Evolutionary conservation across 1,140 invertebrate species (phyloP).

Genomic region (Papilio machaon): DNA sequence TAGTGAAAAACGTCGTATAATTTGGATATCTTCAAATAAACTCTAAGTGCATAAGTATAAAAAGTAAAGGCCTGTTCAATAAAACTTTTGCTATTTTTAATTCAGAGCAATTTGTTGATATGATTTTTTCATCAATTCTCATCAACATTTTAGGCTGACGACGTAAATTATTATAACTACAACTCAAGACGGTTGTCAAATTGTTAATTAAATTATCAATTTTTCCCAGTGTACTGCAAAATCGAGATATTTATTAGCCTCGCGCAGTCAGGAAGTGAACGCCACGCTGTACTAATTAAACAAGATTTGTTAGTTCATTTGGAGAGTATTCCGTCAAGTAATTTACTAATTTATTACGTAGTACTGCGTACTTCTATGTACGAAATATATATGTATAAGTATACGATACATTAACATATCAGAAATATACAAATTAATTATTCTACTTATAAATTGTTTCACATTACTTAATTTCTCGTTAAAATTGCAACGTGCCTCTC

Average conservation of each 20-base stretch:
- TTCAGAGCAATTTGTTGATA: too few species aligned
- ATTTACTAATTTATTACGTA: neutral
- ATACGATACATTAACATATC: too few species aligned
- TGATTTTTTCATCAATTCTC: neutral
- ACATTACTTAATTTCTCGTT: neutral
- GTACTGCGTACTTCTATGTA: neutral
- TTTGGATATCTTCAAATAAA: too few species aligned
- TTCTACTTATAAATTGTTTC: neutral
- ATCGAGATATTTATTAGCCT: slow-evolving; percentile 21
- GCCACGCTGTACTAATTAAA: slow-evolving; percentile 28
- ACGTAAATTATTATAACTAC: too few species aligned
- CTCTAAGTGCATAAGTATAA: too few species aligned
- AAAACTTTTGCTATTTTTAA: too few species aligned
- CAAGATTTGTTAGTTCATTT: slow-evolving; percentile 35
- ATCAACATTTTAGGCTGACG: neutral
- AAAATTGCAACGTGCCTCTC: neutral
- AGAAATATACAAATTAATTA: too few species aligned
- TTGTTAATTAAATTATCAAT: neutral
- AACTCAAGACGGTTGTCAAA: neutral
- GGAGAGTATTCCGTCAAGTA: neutral
- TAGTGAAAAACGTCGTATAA: too few species aligned
- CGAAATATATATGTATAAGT: too few species aligned
- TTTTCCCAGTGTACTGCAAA: neutral
- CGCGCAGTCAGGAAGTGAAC: slow-evolving; percentile 23
- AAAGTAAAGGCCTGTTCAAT: too few species aligned